phyloP scores from a whole-genome alignment of 64 coral and sea anemone genomes.

The Porites lutea region DNA sequence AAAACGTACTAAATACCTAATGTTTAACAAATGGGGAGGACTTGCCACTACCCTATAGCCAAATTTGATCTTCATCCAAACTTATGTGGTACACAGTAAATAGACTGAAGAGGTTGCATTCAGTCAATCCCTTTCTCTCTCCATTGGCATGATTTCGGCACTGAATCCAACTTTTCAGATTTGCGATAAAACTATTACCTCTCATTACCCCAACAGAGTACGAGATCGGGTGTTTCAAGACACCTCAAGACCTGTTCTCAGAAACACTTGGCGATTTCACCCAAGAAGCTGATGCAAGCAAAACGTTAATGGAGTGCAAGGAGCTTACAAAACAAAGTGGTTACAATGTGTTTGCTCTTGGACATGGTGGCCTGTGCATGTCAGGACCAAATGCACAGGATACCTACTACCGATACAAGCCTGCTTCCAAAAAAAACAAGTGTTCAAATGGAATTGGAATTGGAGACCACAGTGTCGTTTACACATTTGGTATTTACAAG shows the following conservation, averaged over 20 bases:
- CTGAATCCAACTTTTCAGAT: too few species aligned
- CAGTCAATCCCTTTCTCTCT: too few species aligned
- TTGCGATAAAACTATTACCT: too few species aligned
- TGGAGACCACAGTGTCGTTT: neutral
- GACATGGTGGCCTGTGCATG: conserved; percentile 17
- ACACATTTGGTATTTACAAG: conserved; percentile 9
- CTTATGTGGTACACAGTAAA: too few species aligned
- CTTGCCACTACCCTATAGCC: too few species aligned
- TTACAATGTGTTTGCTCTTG: conserved; percentile 26
- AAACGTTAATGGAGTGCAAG: neutral
- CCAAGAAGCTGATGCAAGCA: neutral
- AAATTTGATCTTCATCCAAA: too few species aligned
- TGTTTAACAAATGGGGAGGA: too few species aligned
- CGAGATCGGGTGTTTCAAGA: conserved; percentile 26
- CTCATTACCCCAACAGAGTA: neutral
- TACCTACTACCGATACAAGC: neutral
- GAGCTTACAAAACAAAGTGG: neutral
- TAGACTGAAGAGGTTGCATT: too few species aligned
- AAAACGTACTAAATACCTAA: too few species aligned
- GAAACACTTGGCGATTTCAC: conserved; percentile 27
- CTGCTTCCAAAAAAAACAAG: neutral
- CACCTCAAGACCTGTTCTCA: neutral
- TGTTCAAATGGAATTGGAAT: conserved; percentile 25
- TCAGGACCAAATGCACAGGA: neutral
- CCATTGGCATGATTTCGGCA: too few species aligned